Evolutionary conservation across 1,140 invertebrate species (phyloP).

Genomic region (Chrysopa pallens): DNA sequence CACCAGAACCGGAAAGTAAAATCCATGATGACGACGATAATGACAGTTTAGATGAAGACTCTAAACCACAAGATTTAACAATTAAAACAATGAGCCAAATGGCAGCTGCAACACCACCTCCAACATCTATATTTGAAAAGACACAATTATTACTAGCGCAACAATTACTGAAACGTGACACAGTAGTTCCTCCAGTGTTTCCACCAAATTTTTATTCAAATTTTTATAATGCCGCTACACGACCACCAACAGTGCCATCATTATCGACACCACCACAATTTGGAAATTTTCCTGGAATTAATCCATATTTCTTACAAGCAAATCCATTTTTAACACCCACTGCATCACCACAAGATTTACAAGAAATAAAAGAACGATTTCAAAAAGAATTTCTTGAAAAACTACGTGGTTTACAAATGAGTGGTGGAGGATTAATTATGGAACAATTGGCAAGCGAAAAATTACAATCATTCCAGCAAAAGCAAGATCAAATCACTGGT

Average conservation of each 20-base stretch:
- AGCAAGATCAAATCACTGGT: constrained; percentile 5
- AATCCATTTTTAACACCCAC: constrained; percentile 34
- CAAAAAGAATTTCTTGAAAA: constrained; percentile 32
- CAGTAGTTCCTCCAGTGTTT: constrained; percentile 8
- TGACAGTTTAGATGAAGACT: constrained; percentile 18
- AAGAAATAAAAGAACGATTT: constrained; percentile 42
- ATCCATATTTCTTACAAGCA: constrained; percentile 34
- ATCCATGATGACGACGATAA: constrained; percentile 23
- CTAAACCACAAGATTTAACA: constrained; percentile 23
- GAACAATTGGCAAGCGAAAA: constrained; percentile 23
- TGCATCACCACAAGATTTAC: constrained; percentile 34
- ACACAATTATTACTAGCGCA: constrained; percentile 33
- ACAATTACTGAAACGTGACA: constrained; percentile 35
- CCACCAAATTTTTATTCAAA: constrained; percentile 1
- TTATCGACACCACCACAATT: constrained; percentile 9
- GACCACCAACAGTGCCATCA: constrained; percentile 5
- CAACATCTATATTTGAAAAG: constrained; percentile 23
- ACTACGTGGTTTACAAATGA: constrained; percentile 41
- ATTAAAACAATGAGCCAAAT: constrained; percentile 17
- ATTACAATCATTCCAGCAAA: not conserved
- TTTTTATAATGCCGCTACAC: constrained; percentile 2
- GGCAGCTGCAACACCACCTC: constrained; percentile 12
- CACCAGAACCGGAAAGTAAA: constrained; percentile 2
- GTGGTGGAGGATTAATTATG: constrained; percentile 41
- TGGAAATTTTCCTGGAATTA: constrained; percentile 24